phyloP scores from a whole-genome alignment of 2,797 vertebrate genomes.

The Premnoplex brunnescens region DNA sequence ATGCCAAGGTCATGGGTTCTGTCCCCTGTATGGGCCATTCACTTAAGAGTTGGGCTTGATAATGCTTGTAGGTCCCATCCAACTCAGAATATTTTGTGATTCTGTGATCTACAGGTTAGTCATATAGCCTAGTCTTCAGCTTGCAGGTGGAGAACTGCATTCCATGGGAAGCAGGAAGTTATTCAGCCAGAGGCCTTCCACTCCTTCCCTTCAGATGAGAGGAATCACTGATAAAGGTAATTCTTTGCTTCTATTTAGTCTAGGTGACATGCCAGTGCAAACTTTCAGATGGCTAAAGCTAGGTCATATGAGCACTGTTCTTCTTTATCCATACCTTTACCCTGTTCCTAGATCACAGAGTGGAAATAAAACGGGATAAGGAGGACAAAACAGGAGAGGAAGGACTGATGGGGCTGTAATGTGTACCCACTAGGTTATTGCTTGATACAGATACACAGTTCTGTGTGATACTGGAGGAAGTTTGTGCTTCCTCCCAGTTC shows the following conservation, averaged over 20 bases:
- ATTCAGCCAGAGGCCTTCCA: background rate
- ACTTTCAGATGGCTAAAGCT: background rate
- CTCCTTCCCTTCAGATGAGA: background rate
- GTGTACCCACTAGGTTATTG: background rate
- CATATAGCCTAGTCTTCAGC: background rate
- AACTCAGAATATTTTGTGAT: background rate
- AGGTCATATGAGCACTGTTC: background rate
- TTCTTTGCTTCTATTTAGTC: background rate
- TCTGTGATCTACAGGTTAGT: background rate
- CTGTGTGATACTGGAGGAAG: background rate
- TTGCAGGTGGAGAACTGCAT: background rate
- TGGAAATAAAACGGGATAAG: too few relatives aligned
- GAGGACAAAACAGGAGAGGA: background rate
- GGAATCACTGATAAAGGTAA: background rate
- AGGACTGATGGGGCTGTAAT: background rate
- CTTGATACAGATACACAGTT: background rate
- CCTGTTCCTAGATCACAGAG: background rate
- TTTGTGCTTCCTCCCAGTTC: background rate
- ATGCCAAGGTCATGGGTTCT: background rate
- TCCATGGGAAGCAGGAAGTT: background rate
- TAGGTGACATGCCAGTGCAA: background rate
- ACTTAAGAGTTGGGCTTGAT: background rate
- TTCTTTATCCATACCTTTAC: background rate
- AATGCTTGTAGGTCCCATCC: background rate
- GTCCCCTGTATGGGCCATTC: background rate